Evolutionary conservation across 2,113 vertebrate species (phyloP), one percentile per base, ranked within the genome.

Genomic region (Trochalopteron elliotii): DNA sequence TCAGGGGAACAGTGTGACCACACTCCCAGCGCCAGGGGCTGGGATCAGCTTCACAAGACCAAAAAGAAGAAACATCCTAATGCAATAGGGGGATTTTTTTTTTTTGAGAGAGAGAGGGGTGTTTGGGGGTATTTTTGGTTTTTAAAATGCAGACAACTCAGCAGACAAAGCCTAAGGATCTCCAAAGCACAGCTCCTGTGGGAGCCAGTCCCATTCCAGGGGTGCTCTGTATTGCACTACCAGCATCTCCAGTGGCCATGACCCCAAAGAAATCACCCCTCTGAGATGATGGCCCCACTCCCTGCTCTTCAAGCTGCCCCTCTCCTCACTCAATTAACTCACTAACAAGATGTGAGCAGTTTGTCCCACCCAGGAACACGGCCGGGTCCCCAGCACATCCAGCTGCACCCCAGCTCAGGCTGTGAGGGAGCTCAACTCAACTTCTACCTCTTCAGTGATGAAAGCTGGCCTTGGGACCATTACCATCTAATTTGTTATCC

Each of bases 321-420:
- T 69, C 5, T 7, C 83, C 90, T 83, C 2, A 2, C 77, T 79
- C 81, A 45, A 94, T 96, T 83, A 96, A 87, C 90, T 94, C 70
- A 17, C 52, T 91, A 95, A 96, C 1, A 49, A 97, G 93, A 52
- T 91, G 95, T 90, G 88, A 93, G 88, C 92, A 90, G 92, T 82
- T 61, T 30, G 57, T 42, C 72, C 64, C 37, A 12, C 23, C 57
- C 69, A 89, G 89, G 87, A 88, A 57, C 81, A 30, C 24, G 14
- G 23, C 93, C 1, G 16, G 5, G 39, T 67, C 96, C 96, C 94
- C 95, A 96, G 64, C 44, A 47, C 7, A 5, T 76, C 97, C 97
- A 97, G 92, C 96, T 95, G 97, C 69, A 88, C 20, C 88, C 91
- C n/a, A 39, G 86, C 65, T 90, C 47, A 9, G 75, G 44, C 28